These are phyloP conservation scores for Echiichthys vipera DNA, from an alignment of 2,797 vertebrate species.

Conservation along the genomic window DNA sequence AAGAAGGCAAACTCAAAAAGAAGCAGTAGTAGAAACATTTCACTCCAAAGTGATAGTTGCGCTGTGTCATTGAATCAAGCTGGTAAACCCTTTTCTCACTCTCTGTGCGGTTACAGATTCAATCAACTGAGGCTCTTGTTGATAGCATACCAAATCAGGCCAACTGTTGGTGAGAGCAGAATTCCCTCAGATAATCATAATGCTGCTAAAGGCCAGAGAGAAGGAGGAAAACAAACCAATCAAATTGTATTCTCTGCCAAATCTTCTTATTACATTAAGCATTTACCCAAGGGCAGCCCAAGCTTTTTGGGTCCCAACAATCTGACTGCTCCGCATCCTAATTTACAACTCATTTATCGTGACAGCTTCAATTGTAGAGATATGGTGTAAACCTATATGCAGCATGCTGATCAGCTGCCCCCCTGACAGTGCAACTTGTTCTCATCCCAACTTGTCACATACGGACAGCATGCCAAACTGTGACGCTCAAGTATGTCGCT, in stretches of 20 bases:
- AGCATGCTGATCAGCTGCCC: constrained; percentile 15
- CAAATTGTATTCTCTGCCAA: constrained; percentile 61
- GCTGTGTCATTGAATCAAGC: constrained; percentile 47
- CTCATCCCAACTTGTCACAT: too few relatives aligned
- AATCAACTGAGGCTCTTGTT: constrained; percentile 61
- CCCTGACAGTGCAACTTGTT: too few relatives aligned
- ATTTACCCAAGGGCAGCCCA: constrained; percentile 56
- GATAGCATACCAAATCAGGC: constrained; percentile 67
- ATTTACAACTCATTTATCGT: constrained; percentile 49
- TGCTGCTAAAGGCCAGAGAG: constrained; percentile 52
- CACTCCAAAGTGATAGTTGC: constrained; percentile 44
- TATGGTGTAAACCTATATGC: constrained; percentile 5
- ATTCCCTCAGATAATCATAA: constrained; percentile 67
- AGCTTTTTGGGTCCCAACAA: constrained; percentile 47
- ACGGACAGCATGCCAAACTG: too few relatives aligned
- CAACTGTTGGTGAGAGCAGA: constrained; percentile 50
- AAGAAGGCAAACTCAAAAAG: constrained; percentile 1
- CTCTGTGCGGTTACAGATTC: constrained; percentile 55
- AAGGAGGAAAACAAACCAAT: constrained; percentile 65
- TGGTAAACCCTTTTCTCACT: constrained; percentile 52
- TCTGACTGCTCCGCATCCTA: constrained; percentile 50
- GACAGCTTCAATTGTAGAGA: constrained; percentile 24
- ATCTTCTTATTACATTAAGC: constrained; percentile 66
- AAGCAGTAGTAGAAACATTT: constrained; percentile 38
- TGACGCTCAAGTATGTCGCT: too few relatives aligned